Conservation (phyloP, 2,113 vertebrate species). For the Rhadina sibilatrix region DNA sequence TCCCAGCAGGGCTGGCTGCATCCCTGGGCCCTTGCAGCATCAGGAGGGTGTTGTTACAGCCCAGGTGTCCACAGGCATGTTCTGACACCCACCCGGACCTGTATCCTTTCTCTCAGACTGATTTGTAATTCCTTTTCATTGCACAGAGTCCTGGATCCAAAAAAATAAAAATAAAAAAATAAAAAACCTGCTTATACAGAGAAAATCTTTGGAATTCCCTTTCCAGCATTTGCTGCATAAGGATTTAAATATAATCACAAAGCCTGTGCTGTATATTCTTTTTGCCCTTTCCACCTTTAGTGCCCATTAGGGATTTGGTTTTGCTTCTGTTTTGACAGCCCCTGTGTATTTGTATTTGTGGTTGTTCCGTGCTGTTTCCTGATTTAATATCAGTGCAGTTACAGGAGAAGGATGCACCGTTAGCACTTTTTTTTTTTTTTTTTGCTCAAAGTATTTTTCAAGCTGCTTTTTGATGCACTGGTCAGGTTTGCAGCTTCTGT, state of each 20-base stretch:
- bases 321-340: slow-evolving; percentile 76
- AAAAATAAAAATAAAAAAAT: not conserved
- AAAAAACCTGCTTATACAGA: slow-evolving; percentile 20
- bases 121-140: slow-evolving; percentile 48
- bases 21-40: not conserved
- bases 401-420: slow-evolving; percentile 78
- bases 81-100: not conserved
- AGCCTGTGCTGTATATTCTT: not conserved
- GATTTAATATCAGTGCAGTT: slow-evolving; percentile 80
- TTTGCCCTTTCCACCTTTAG: slow-evolving; percentile 70
- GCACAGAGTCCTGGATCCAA: not conserved
- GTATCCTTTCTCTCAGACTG: not conserved
- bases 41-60: not conserved
- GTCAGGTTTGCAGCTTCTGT: slow-evolving; percentile 74
- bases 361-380: slow-evolving; percentile 76
- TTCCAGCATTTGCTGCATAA: slow-evolving; percentile 20
- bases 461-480: slow-evolving; percentile 79
- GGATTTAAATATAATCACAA: slow-evolving; percentile 54
- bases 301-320: slow-evolving; percentile 74
- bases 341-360: slow-evolving; percentile 73
- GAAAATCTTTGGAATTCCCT: slow-evolving; percentile 29
- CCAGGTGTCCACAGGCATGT: not conserved
- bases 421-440: slow-evolving; percentile 66
- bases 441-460: slow-evolving; percentile 80
- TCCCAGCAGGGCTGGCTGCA: not conserved